Conservation (phyloP, 2,888 invertebrate species). For the Stenolophus ochropezus region DNA sequence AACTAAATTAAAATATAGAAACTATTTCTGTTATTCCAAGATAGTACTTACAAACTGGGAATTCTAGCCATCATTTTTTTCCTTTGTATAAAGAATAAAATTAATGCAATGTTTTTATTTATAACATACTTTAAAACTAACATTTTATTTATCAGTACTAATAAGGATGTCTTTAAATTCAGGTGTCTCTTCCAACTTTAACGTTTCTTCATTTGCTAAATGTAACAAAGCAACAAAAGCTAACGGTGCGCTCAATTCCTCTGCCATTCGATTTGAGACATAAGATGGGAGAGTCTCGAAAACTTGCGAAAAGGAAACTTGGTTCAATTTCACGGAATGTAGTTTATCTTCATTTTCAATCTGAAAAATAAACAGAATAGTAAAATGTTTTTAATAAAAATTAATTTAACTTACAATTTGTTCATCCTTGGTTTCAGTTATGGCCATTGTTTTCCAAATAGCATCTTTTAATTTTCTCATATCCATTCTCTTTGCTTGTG, state of each 20-base stretch:
- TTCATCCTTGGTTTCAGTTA: background rate
- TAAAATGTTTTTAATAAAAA: background rate
- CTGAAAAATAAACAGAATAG: conserved; percentile 11
- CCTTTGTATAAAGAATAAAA: no score
- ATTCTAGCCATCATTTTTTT: no score
- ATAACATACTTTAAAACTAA: no score
- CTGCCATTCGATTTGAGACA: conserved; percentile 79
- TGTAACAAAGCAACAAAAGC: conserved; percentile 89
- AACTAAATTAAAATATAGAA: no score
- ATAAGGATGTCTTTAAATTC: conserved; percentile 73
- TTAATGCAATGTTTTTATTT: no score
- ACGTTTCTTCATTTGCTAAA: conserved; percentile 86
- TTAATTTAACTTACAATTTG: conserved; percentile 3
- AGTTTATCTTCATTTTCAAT: conserved; percentile 63
- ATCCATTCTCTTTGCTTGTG: conserved; percentile 89
- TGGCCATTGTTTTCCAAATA: conserved; percentile 76
- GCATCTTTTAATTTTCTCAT: conserved; percentile 88
- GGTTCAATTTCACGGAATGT: conserved; percentile 70
- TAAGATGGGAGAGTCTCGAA: conserved; percentile 77
- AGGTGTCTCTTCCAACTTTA: conserved; percentile 75
- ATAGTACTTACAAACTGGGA: no score
- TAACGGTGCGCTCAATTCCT: conserved; percentile 85
- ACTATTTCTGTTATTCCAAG: no score
- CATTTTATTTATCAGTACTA: conserved; percentile 36
- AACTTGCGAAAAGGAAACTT: conserved; percentile 76